These are phyloP conservation scores for Hystrix cristata DNA, from an alignment of 2,113 vertebrate species.

Conservation along the genomic window DNA sequence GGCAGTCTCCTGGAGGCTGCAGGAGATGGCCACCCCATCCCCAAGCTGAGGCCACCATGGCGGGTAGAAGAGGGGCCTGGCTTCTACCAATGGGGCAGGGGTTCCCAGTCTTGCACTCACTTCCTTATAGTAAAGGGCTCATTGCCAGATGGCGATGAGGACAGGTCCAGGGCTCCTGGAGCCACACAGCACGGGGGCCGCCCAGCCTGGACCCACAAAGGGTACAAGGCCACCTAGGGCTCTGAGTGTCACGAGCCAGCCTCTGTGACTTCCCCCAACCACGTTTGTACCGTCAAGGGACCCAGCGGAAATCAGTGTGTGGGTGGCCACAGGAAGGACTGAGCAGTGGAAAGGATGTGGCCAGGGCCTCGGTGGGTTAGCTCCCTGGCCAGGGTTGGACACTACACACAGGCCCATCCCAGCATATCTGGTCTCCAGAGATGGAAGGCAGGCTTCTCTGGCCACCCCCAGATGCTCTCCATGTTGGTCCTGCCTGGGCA, in stretches of 20 bases:
- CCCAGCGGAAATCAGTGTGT: not conserved
- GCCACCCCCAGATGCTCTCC: fast-evolving
- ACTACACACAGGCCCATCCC: not conserved
- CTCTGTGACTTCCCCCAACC: not conserved
- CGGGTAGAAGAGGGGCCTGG: no score
- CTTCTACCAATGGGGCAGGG: not conserved
- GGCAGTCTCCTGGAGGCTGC: not conserved
- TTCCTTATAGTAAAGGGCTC: not conserved
- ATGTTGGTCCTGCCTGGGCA: not conserved
- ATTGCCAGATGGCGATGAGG: not conserved
- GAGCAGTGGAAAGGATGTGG: not conserved
- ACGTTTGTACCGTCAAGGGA: not conserved
- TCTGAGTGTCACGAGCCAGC: not conserved
- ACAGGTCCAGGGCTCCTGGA: not conserved
- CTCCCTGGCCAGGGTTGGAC: not conserved
- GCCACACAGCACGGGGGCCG: not conserved
- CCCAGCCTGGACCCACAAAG: not conserved
- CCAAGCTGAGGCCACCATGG: not conserved
- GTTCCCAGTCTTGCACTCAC: not conserved
- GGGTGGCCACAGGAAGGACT: not conserved
- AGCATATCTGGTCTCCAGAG: not conserved
- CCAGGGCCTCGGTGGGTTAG: not conserved
- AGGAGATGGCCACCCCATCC: not conserved
- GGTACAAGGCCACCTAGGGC: no score
- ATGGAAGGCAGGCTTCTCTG: not conserved